A percentile compares a stretch with the other conserved stretches of the same genome.
Conservation (phyloP, 2,888 invertebrate species). For the Eupeodes latifasciatus region DNA sequence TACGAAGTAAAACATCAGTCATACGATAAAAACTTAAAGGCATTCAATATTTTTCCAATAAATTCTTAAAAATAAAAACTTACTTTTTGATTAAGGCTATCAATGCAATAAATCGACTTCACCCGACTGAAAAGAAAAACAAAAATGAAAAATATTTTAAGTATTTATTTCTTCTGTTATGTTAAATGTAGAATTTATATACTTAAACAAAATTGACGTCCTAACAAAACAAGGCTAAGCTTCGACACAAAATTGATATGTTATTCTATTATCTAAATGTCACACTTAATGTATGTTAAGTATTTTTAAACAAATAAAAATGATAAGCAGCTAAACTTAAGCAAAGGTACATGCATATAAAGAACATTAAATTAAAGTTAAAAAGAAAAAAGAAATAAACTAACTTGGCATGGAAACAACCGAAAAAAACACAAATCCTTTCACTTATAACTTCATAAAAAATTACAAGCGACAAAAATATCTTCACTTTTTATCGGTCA, state of each 20-base stretch:
- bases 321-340: constrained; percentile 33
- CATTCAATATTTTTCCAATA: background rate
- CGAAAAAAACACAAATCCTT: constrained; percentile 17
- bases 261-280: constrained; percentile 45
- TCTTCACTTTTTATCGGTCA: constrained; percentile 41
- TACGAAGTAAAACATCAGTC: background rate
- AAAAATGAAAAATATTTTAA: constrained; percentile 6
- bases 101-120: constrained; percentile 68
- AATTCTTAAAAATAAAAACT: constrained; percentile 21
- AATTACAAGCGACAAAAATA: constrained; percentile 26
- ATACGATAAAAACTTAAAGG: background rate
- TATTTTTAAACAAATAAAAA: constrained; percentile 18
- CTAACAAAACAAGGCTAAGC: background rate
- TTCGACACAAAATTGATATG: constrained; percentile 31
- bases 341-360: background rate
- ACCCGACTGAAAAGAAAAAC: constrained; percentile 59
- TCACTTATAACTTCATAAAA: constrained; percentile 18
- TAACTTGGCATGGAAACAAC: constrained; percentile 13
- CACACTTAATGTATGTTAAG: constrained; percentile 40
- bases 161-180: background rate
- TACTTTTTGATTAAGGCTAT: constrained; percentile 64
- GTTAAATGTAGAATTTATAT: too few relatives aligned
- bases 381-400: background rate
- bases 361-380: background rate
- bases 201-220: constrained; percentile 45